A percentile compares a stretch with the other conserved stretches of the same genome.
phyloP scores from a whole-genome alignment of 2,797 vertebrate genomes.

The Erethizon dorsatum region DNA sequence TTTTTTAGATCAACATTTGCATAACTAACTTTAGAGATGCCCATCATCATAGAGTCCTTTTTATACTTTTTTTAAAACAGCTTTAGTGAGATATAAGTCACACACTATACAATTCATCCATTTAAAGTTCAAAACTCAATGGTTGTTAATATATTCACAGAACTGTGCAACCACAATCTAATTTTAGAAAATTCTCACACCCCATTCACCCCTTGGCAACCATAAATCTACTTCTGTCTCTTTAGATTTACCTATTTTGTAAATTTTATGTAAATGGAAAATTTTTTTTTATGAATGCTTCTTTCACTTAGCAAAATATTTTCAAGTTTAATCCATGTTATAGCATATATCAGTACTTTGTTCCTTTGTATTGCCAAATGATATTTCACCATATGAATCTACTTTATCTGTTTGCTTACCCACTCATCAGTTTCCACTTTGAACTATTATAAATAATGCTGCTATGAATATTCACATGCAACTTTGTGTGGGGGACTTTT shows the following conservation, averaged over 20 bases:
- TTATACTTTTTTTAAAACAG: neutral
- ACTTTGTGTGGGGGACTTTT: neutral
- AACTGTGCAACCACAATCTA: neutral
- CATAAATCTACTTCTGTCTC: conserved; percentile 47
- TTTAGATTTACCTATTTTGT: neutral
- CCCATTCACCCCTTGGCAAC: neutral
- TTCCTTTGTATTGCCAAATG: neutral
- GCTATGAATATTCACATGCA: neutral
- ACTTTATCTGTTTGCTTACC: neutral
- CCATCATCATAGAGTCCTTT: neutral
- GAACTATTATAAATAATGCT: neutral
- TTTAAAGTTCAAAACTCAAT: neutral
- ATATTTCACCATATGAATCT: neutral
- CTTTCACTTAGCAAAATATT: conserved; percentile 20
- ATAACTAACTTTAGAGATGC: conserved; percentile 8
- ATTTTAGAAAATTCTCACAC: neutral
- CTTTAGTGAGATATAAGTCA: conserved; percentile 17
- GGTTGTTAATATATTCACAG: neutral
- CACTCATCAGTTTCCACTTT: neutral
- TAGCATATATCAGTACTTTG: neutral
- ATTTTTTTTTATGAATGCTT: neutral
- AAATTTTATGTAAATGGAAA: conserved; percentile 1
- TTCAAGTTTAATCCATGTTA: neutral
- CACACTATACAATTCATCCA: neutral
- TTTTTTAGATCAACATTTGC: neutral